Percentiles rank a stretch among this genome's conserved stretches.
Evolutionary conservation across 1,140 invertebrate species (phyloP).

Genomic region (Tetramorium alpestre): DNA sequence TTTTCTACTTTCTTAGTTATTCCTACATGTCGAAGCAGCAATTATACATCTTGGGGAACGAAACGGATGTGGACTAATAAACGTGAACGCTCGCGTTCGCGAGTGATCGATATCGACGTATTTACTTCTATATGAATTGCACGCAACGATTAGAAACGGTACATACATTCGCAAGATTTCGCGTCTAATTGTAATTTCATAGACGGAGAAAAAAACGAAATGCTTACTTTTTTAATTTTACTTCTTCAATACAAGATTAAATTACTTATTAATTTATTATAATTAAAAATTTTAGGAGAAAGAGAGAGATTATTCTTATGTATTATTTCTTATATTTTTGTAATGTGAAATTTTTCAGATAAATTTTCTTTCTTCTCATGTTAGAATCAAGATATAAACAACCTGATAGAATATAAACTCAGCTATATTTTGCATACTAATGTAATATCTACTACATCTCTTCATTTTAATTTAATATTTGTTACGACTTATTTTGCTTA

Average conservation of each 20-base stretch:
- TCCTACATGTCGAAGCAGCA: neutral
- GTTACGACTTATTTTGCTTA: neutral
- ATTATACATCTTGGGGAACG: neutral
- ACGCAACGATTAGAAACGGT: neutral
- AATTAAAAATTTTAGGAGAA: neutral
- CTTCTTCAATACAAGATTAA: neutral
- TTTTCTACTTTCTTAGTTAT: constrained; percentile 1
- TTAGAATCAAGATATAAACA: neutral
- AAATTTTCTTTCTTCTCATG: neutral
- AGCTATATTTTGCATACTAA: neutral
- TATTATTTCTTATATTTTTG: neutral
- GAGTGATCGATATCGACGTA: constrained; percentile 23
- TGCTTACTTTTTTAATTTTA: neutral
- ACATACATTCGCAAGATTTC: neutral
- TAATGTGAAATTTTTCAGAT: neutral
- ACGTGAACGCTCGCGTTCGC: neutral
- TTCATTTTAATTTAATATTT: neutral
- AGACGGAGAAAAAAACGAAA: neutral
- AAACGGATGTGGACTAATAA: constrained; percentile 22
- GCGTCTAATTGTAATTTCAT: neutral
- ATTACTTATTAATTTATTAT: neutral
- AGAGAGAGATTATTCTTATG: neutral
- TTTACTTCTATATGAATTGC: neutral
- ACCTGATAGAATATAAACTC: neutral
- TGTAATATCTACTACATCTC: neutral